Evolutionary conservation across 2,888 invertebrate genomes (phyloP), one percentile per base, ranked within the genome.

Genomic region (Machimus rusticus): DNA sequence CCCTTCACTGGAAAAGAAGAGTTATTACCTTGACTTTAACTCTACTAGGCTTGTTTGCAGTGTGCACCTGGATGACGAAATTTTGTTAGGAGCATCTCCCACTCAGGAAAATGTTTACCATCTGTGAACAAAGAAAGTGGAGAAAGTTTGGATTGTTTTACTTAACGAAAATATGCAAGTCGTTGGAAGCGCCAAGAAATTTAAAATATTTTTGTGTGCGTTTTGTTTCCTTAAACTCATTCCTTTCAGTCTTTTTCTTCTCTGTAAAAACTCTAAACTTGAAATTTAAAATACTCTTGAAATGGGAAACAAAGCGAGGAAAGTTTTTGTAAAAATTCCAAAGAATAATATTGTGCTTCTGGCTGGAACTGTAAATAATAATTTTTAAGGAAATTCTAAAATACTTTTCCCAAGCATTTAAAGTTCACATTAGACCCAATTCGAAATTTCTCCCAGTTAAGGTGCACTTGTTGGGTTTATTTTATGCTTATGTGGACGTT

Each of bases 21-120:
- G 43, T 78, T 78, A 78, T 78, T 78, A 78, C 78, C 43, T 78
- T 78, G 78, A 78, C 78, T 78, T 23, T 12, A 78, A 78, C 37
- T 6, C 34, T 78, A 28, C 19, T 23, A 23, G 39, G 43, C 78
- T 78, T 78, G 39, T 19, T 78, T 78, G 2, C 78, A 77, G 19
- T 19, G 77, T 78, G 78, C 23, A 78, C 37, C 78, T 39, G 39
- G 78, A 66, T 66, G 12, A 66, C 19, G 9, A 66, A 1, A 66
- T 66, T 51, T n/a, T 66, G 9, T 28, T 23, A 66, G 23, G 2
- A 66, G 9, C 1, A 66, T 23, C 23, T 28, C 19, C 23, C 66
- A 19, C 66, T 66, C 28, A 12, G 66, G 66, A 23, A 28, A 66
- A 66, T 66, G 23, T 28, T 66, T 19, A 23, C n/a, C 28, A 66